Evolutionary conservation across 2,113 vertebrate species (phyloP), one percentile per base, ranked within the genome.

Genomic region (Engraulis encrasicolus): DNA sequence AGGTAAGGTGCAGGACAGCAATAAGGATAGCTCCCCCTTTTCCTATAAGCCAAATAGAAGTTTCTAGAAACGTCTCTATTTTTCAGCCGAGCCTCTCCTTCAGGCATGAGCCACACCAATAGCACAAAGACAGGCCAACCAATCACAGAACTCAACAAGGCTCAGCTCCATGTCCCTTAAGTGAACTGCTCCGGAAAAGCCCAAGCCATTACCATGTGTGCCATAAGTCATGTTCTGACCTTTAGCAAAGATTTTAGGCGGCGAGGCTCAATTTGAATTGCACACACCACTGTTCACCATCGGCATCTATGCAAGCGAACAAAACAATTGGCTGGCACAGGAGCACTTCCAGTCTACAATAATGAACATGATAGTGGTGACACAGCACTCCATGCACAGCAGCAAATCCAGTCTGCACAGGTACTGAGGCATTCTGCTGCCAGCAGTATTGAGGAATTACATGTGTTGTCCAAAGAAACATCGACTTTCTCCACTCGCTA

Each of bases 71-170:
- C 14, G 58, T n/a, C n/a, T 27, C 6, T 66, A 11, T 11, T 31
- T 27, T 27, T 66, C 23, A 31, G 58, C 15, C 4, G 58, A 23
- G 58, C 58, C 23, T 27, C 7, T 66, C 23, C 6, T 9, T 27
- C 58, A 12, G 58, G n/a, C 58, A 14, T 66, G n/a, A 11, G 9
- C n/a, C 23, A 27, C 23, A n/a, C 31, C 58, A 2, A 27, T 27
- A 66, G 58, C 58, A 66, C 58, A 27, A 23, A 61, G 54, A 61
- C 54, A 61, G 58, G 50, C 50, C 50, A 54, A 54, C 50, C 50
- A 54, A 54, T 54, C 50, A 17, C 6, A 54, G 17, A 19, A 20
- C n/a, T 54, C 50, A 54, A 54, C 50, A 17, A 54, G 19, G 6
- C 2, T 54, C n/a, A 19, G 50, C 6, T 3, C n/a, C n/a, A 27